Base-by-base conservation (phyloP, 2,113 vertebrate species). In the Theristicus caerulescens region DNA sequence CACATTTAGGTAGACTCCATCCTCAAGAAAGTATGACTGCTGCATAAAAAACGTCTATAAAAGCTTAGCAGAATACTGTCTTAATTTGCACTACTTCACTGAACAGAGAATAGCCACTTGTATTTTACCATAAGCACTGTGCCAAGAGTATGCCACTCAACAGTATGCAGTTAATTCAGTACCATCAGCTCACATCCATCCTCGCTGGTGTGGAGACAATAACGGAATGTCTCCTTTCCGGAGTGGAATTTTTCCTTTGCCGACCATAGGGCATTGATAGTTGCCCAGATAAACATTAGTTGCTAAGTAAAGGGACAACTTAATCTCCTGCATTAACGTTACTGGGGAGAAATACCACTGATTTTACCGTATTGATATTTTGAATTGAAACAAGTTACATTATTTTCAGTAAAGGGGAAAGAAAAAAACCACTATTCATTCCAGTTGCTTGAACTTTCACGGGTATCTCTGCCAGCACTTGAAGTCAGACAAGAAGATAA, bases 401-500 rank as follows among this genome's bases (percentile, higher is more conserved):
- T 73, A 59, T 69, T 62, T 80, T 17, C 92, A 87, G 62, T 16
- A 73, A 95, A 90, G n/a, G 5, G 16, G 9, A 4, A 27, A 80
- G n/a, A 5, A 31, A 80, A 38, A 40, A 19, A 49, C 2, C 20
- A 47, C 29, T 47, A 31, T 24, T 88, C n/a, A 88, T 71, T 87
- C 21, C 77, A 67, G 19, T 51, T 83, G 74, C 62, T 31, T 77
- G 78, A 89, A 88, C 70, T 81, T 77, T 38, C 84, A 12, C n/a
- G 62, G 91, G 36, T 38, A 34, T 95, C 96, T 95, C 57, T 92
- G 84, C 87, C 89, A 97, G 93, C 67, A 42, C 46, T 46, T 83
- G 76, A 82, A 96, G 69, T 74, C 86, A 62, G 86, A 38, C 59
- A 94, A 78, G 65, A 85, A 94, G 89, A 90, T 84, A 93, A 95